Evolutionary conservation across 1,140 invertebrate genomes (phyloP).

Genomic region (Wiebesia pumilae): DNA sequence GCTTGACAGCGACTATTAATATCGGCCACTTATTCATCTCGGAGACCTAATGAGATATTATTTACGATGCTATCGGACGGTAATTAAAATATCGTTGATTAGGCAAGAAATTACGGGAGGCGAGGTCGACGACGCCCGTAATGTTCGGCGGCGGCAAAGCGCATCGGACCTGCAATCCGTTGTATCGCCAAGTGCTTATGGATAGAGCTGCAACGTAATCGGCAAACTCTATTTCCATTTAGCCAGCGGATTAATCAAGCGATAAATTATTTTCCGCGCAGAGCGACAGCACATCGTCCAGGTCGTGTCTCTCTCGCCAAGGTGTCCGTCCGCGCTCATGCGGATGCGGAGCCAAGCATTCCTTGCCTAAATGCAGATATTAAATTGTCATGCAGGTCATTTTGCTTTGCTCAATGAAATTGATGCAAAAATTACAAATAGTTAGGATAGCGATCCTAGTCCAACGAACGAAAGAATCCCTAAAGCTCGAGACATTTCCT

Average conservation of each 20-base stretch:
- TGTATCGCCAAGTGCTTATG: background rate
- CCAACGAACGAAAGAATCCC: background rate
- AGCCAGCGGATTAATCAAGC: constrained; percentile 43
- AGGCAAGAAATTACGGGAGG: constrained; percentile 14
- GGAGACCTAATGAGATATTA: constrained; percentile 29
- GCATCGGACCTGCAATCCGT: background rate
- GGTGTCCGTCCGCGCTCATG: background rate
- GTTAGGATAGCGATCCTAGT: too few species aligned
- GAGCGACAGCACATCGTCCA: background rate
- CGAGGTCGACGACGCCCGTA: constrained; percentile 15
- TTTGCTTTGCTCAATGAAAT: background rate
- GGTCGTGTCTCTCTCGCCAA: background rate
- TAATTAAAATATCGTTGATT: constrained; percentile 60
- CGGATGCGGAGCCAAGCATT: background rate
- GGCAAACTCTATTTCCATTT: constrained; percentile 42
- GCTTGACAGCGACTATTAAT: background rate
- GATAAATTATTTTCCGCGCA: constrained; percentile 44
- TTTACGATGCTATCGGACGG: constrained; percentile 40
- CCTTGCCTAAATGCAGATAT: background rate
- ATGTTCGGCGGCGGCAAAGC: background rate
- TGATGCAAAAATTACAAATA: too few species aligned
- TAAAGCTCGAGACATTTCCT: background rate
- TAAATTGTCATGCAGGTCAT: background rate
- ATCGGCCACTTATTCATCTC: background rate
- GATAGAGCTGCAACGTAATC: background rate